Evolutionary conservation across 2,888 invertebrate genomes (phyloP), one percentile per base, ranked within the genome.

Genomic region (Ptilodon capucinus): DNA sequence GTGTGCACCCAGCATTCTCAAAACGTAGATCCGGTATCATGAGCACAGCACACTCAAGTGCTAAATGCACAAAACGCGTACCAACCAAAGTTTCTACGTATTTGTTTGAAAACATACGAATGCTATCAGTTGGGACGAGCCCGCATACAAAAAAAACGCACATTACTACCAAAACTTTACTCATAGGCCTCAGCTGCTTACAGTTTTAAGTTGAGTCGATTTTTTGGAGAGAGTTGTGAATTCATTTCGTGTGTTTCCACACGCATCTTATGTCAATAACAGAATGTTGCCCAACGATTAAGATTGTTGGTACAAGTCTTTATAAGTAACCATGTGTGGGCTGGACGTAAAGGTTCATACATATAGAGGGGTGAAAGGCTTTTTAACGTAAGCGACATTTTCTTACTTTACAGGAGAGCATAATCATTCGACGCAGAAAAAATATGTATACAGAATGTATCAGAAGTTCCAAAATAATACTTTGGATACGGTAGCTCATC

Each of bases 221-320:
- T 23, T 23, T 1, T 23, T 6, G 23, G 23, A 23, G 23, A 23
- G 6, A 8, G 23, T 7, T 7, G 23, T 23, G 23, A 7, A 2
- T 5, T 38, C 7, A 0, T 35, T 34, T 42, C 49, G 48, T 53
- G 45, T 49, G n/a, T 56, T 40, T 43, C 21, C 17, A 48, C 38
- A 5, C 16, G 2, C 3, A 25, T 51, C 42, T 40, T 46, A 58
- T 45, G 47, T 66, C 48, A 59, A 64, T 40, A 54, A 42, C 30
- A 45, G 36, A 42, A 44, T 54, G 46, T 64, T 64, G 18, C 58
- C 44, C 55, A 61, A 65, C 54, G 14, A 16, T 18, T n/a, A 45
- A 39, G 13, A 49, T 36, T 58, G 58, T 65, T 56, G 48, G 59
- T 47, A 47, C 48, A 62, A 61, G 48, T 51, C 44, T 57, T 55